Base-by-base conservation (phyloP, 2,113 vertebrate species). In the Phylloscopus trochiloides region DNA sequence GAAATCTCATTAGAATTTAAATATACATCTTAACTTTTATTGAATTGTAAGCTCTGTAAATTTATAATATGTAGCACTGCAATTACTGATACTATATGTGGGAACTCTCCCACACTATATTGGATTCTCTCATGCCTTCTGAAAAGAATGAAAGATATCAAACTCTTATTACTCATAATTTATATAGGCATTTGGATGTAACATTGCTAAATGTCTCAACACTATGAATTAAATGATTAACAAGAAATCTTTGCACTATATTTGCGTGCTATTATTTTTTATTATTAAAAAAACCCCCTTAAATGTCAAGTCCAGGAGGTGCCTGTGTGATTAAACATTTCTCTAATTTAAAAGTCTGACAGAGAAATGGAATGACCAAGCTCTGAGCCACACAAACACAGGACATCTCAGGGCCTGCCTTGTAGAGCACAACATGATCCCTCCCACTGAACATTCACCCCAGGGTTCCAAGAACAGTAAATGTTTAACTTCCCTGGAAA, bases 401-500 rank as follows among this genome's bases (percentile, higher is more conserved):
- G 61, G 73, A 87, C 11, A 85, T 57, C 80, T 86, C 62, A 57
- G 71, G 94, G 78, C 36, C 57, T 84, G 76, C 50, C 66, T 79
- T 17, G 7, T 15, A 83, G 86, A 52, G 32, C 10, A 11, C 0
- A 12, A 55, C 29, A 43, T 0, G 2, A 36, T 77, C 85, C 81
- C 52, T 83, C 72, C 25, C 42, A 65, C 51, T 54, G 76, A 86
- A 89, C 17, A 31, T 62, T 90, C 22, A 6, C 21, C 88, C 31
- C 48, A 25, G 2, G 9, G 88, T 90, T 94, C 80, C 51, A 80
- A 61, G 81, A 65, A 78, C 42, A 67, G 92, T 87, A 93, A 97
- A 96, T 88, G 65, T 92, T 97, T 93, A 97, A 75, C 75, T 88
- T 52, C 38, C 63, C 74, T 76, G 47, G 83, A 77, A 92, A 92